Conservation (phyloP, 2,888 invertebrate species). For the Pinctada fucata region DNA sequence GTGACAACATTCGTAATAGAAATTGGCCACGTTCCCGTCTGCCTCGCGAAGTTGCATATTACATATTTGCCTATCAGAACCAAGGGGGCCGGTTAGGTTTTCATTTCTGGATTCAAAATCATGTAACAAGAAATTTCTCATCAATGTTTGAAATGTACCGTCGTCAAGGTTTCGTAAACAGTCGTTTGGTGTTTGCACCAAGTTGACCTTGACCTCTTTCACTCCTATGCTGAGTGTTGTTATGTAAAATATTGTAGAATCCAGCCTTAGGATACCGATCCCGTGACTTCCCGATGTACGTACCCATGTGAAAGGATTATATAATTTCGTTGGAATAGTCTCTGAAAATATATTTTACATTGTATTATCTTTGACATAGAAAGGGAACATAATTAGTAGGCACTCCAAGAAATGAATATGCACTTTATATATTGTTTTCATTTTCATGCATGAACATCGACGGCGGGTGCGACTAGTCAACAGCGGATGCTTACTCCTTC, state of each 20-base stretch:
- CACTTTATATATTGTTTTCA: no score
- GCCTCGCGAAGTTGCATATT: not conserved
- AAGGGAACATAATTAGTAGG: no score
- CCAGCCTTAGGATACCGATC: conserved; percentile 66
- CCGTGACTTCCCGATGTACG: conserved; percentile 59
- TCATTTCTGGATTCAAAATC: not conserved
- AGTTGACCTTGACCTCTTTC: conserved; percentile 49
- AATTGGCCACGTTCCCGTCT: not conserved
- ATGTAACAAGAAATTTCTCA: conserved; percentile 5
- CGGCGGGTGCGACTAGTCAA: no score
- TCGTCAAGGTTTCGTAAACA: conserved; percentile 53
- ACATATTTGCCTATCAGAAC: not conserved
- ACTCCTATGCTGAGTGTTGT: conserved; percentile 62
- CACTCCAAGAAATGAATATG: no score
- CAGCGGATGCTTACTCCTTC: no score
- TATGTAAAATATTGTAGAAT: conserved; percentile 64
- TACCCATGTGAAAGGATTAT: conserved; percentile 56
- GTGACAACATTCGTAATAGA: not conserved
- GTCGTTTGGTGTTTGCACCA: conserved; percentile 54
- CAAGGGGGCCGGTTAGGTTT: not conserved
- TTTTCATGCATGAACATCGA: no score
- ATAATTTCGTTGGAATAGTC: conserved; percentile 8
- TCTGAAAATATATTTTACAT: no score
- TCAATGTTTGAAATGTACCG: conserved; percentile 11
- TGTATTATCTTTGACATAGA: no score